Evolutionary conservation across 23 tunicate genomes (phyloP).

Genomic region (Botrylloides violaceus): DNA sequence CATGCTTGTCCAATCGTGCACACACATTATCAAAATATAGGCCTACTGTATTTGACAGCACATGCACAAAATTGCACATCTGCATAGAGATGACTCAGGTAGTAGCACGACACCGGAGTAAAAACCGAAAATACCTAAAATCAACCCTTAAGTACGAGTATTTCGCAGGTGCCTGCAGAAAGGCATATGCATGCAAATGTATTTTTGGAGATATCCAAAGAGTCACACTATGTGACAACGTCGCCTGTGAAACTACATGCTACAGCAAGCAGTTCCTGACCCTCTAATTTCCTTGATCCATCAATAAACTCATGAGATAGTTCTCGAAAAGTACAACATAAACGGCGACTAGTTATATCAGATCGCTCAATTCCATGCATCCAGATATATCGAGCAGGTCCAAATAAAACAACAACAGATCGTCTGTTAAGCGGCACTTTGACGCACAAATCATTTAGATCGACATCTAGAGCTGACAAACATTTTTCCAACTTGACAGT

Average conservation of each 20-base stretch:
- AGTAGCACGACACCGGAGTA: too few species aligned
- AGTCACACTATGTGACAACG: slow-evolving; percentile 48
- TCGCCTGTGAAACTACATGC: slow-evolving; percentile 53
- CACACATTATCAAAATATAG: too few species aligned
- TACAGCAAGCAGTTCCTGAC: slow-evolving; percentile 36
- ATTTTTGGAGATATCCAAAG: too few species aligned
- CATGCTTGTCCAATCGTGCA: too few species aligned
- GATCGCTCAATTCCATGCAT: slow-evolving; percentile 70
- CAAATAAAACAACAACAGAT: slow-evolving; percentile 56
- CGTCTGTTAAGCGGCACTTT: slow-evolving; percentile 49
- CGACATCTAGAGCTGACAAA: not conserved
- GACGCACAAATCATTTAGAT: slow-evolving; percentile 26
- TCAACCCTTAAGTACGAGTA: too few species aligned
- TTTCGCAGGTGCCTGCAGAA: too few species aligned
- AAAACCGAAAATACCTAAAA: too few species aligned
- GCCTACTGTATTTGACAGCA: too few species aligned
- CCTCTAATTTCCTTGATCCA: slow-evolving; percentile 31
- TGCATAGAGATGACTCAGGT: too few species aligned
- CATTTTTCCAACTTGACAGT: not conserved
- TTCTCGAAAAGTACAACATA: slow-evolving; percentile 88
- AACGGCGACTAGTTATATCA: slow-evolving; percentile 61
- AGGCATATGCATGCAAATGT: too few species aligned
- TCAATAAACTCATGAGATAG: slow-evolving; percentile 44
- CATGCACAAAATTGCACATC: too few species aligned
- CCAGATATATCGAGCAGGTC: slow-evolving; percentile 76